Evolutionary conservation across 1,140 invertebrate species (phyloP), one percentile per base, ranked within the genome.

Genomic region (Oreohelix idahoensis): DNA sequence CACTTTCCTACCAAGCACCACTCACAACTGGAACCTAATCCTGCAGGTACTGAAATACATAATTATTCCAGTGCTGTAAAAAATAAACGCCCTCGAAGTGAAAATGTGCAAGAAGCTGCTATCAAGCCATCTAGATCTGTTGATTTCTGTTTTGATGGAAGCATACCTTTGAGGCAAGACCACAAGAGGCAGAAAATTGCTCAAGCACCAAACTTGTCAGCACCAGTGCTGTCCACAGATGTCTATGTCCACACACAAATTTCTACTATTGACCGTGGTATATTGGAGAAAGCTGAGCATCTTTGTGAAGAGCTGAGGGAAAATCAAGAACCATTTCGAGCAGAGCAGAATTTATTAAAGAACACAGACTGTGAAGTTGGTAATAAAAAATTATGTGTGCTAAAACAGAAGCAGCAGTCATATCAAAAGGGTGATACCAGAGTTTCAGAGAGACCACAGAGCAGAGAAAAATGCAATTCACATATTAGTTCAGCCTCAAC

Each of bases 201-300:
- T 11, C 26, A 23, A 20, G 51, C 8, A 32, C 63, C 32, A 35
- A 66, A 17, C 51, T 26, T 23, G 2, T 23, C 23, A 23, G 53
- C 2, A 10, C 15, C 4, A 20, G 10, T 58, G 53, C 10, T 23
- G 53, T 58, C 53, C 23, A 2, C 20, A 32, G 29, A 23, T 66
- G 23, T 66, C 2, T 5, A 66, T 32, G 20, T 66, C 5, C 63
- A 23, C 71, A 38, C 71, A 74, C 42, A 26, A 26, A 42, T 39
- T 5, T 15, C 36, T 66, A 36, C 35, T 42, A 38, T 8, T 49
- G 36, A 17, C 17, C 26, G 51, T n/a, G 45, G 32, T 58, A 36
- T 82, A 45, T 36, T 75, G 2, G 45, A 74, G 71, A 5, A 49
- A 58, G 79, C 80, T 32, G 80, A 75, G 49, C n/a, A 71, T 29